Percentiles rank a stretch among this genome's conserved stretches.
Evolutionary conservation across 2,797 vertebrate genomes (phyloP).

Genomic region (Lutjanus campechanus): DNA sequence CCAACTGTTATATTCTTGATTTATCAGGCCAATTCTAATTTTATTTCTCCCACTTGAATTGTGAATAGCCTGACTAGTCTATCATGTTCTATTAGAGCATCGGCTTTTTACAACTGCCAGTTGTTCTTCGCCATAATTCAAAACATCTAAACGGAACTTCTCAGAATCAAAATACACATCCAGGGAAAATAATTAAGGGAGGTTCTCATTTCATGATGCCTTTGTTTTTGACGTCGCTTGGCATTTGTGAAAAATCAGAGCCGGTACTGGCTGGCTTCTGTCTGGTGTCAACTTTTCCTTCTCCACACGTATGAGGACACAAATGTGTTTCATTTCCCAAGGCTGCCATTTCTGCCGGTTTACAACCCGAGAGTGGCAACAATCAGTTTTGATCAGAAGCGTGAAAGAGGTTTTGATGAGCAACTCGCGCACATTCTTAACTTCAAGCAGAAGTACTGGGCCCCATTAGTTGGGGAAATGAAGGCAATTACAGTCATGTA

Average conservation of each 20-base stretch:
- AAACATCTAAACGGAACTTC: slow-evolving; percentile 57
- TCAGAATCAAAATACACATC: slow-evolving; percentile 41
- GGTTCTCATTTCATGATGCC: slow-evolving; percentile 41
- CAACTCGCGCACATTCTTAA: slow-evolving; percentile 51
- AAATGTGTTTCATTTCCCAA: slow-evolving; percentile 71
- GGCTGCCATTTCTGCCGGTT: slow-evolving; percentile 47
- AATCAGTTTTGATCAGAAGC: slow-evolving; percentile 70
- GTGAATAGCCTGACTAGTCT: slow-evolving; percentile 25
- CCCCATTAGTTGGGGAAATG: slow-evolving; percentile 54
- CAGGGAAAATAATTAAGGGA: slow-evolving; percentile 53
- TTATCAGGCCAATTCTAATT: slow-evolving; percentile 34
- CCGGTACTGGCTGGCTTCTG: slow-evolving; percentile 45
- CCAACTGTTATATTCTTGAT: slow-evolving; percentile 20
- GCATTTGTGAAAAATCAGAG: slow-evolving; percentile 50
- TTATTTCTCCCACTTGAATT: slow-evolving; percentile 45
- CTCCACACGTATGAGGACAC: slow-evolving; percentile 41
- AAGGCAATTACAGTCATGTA: slow-evolving; percentile 56
- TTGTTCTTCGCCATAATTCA: slow-evolving; percentile 58
- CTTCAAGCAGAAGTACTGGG: slow-evolving; percentile 55
- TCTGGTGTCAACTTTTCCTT: slow-evolving; percentile 47
- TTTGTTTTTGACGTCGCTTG: slow-evolving; percentile 56
- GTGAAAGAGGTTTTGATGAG: slow-evolving; percentile 71
- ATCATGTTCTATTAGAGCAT: slow-evolving; percentile 44
- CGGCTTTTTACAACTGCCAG: slow-evolving; percentile 33
- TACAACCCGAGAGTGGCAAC: slow-evolving; percentile 62